A percentile compares a stretch with the other conserved stretches of the same genome.
phyloP scores from a whole-genome alignment of 2,888 invertebrate species.

The Cephus pygmeus region DNA sequence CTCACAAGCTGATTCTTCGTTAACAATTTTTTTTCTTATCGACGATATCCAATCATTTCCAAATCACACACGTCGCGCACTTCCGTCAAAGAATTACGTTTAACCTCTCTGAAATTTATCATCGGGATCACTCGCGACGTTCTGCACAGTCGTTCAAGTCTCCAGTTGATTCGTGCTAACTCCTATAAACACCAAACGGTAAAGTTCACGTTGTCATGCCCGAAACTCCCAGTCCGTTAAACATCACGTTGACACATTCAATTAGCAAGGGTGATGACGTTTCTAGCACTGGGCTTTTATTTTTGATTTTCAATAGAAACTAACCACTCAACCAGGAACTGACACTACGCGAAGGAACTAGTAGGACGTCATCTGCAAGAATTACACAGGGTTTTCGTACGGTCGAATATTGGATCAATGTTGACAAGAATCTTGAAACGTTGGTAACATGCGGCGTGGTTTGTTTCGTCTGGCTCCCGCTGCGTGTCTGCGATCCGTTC shows the following conservation, averaged over 20 bases:
- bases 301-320: neutral
- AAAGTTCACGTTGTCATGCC: neutral
- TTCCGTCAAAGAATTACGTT: neutral
- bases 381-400: neutral
- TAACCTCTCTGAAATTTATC: neutral
- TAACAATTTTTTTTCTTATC: neutral
- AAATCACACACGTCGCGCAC: neutral
- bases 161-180: neutral
- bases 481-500: slow-evolving; percentile 49
- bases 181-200: neutral
- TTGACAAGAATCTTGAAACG: neutral
- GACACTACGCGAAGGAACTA: neutral
- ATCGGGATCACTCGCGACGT: neutral
- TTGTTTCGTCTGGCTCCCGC: neutral
- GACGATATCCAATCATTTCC: neutral
- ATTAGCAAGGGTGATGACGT: neutral
- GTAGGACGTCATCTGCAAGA: neutral
- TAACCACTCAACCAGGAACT: neutral
- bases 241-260: neutral
- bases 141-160: neutral
- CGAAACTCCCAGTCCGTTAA: neutral
- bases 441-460: neutral
- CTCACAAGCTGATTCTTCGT: neutral
- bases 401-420: neutral
- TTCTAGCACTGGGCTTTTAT: neutral